Evolutionary conservation across 2,113 vertebrate species (phyloP).

Genomic region (Aegithalos caudatus): DNA sequence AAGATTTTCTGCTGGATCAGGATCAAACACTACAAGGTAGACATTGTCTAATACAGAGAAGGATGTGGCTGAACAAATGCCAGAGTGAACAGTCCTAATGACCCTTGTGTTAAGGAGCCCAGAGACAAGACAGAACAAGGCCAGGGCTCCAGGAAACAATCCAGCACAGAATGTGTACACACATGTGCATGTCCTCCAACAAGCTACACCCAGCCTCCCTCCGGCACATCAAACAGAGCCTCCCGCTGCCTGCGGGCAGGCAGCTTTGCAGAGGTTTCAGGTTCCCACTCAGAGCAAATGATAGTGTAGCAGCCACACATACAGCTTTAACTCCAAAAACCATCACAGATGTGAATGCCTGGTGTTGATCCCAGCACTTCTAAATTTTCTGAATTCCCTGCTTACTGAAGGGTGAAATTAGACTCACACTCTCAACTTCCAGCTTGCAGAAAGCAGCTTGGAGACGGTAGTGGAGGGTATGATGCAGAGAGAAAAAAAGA

Average conservation of each 20-base stretch:
- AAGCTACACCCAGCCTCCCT: neutral
- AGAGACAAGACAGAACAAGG: constrained; percentile 52
- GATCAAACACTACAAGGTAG: constrained; percentile 50
- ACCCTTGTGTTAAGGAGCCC: constrained; percentile 15
- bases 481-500: neutral
- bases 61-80: constrained; percentile 33
- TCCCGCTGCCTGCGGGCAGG: neutral
- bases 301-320: neutral
- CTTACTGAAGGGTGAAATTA: constrained; percentile 58
- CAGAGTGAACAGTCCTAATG: constrained; percentile 11
- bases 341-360: neutral
- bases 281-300: neutral
- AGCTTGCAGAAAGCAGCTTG: neutral
- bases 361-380: neutral
- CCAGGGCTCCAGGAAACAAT: constrained; percentile 11
- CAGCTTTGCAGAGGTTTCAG: neutral
- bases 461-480: neutral
- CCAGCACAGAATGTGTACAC: neutral
- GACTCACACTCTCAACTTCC: neutral
- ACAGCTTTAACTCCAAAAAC: neutral
- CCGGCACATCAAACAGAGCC: neutral
- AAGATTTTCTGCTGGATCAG: constrained; percentile 27
- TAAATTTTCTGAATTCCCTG: constrained; percentile 40
- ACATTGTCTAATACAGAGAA: constrained; percentile 39
- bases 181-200: neutral